phyloP scores from a whole-genome alignment of 2,797 vertebrate genomes.

The Cossypha niveicapilla region DNA sequence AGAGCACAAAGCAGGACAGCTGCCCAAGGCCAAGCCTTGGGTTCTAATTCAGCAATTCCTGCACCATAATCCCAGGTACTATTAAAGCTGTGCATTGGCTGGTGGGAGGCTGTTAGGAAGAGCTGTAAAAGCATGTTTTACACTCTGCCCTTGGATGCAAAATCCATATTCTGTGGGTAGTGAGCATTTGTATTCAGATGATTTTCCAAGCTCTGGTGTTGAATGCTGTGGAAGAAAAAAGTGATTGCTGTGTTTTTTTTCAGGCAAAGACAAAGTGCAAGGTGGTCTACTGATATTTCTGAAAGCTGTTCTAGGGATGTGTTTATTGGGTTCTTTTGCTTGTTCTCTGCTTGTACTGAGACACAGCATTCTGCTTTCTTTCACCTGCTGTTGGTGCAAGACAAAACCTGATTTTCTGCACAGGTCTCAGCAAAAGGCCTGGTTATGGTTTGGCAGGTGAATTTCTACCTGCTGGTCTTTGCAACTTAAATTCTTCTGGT shows the following conservation, averaged over 20 bases:
- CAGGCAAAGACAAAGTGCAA: not conserved
- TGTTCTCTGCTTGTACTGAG: not conserved
- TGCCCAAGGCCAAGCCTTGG: not conserved
- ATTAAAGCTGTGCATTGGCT: not conserved
- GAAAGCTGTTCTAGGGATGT: not conserved
- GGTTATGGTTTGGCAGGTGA: not conserved
- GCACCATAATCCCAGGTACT: not conserved
- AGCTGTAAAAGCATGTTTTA: not conserved
- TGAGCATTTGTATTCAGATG: constrained; percentile 26
- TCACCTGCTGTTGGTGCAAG: rapidly evolving
- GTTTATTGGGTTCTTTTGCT: not conserved
- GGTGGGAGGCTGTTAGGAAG: not conserved
- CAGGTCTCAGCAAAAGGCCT: not conserved
- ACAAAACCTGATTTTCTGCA: not conserved
- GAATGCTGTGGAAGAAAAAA: not conserved
- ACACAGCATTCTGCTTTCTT: not conserved
- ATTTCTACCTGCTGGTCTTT: not conserved
- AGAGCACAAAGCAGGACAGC: not conserved
- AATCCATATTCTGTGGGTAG: not conserved
- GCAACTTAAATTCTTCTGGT: not conserved
- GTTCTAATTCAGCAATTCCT: not conserved
- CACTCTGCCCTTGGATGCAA: not conserved
- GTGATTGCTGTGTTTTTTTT: not conserved
- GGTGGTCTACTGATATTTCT: not conserved
- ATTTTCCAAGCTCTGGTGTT: not conserved